Percentiles rank a stretch among this genome's conserved stretches.
Evolutionary conservation across 2,888 invertebrate genomes (phyloP).

Genomic region (Minunthozetes semirufus): DNA sequence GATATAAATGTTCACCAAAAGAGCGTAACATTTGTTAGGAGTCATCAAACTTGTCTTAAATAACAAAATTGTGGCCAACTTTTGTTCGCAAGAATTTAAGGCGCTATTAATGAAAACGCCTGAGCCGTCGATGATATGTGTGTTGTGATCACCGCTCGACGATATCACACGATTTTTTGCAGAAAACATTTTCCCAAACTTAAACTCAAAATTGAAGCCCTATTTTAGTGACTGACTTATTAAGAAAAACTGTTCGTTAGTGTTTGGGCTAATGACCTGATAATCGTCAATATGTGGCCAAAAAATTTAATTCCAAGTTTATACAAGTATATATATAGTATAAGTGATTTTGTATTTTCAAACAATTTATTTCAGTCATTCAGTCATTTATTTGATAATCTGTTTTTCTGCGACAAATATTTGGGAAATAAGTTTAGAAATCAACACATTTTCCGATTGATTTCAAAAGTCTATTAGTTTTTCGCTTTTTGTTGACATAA

Average conservation of each 20-base stretch:
- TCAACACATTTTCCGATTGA: no score
- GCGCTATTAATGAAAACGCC: conserved; percentile 6
- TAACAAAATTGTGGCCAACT: not conserved
- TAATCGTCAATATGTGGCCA: not conserved
- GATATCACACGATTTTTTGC: not conserved
- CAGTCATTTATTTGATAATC: no score
- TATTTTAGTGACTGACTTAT: conserved; percentile 8
- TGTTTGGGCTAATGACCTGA: conserved; percentile 1
- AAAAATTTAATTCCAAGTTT: not conserved
- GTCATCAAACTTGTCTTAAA: conserved; percentile 14
- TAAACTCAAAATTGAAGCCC: not conserved
- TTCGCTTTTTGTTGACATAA: no score
- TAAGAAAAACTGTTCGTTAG: not conserved
- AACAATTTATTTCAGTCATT: not conserved
- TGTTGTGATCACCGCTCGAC: conserved; percentile 1
- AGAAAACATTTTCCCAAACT: not conserved
- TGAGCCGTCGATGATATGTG: conserved; percentile 6
- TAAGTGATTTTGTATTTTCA: not conserved
- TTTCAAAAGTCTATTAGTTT: no score
- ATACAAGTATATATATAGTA: not conserved
- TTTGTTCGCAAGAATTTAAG: not conserved
- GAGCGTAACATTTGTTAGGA: conserved; percentile 1
- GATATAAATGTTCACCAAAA: not conserved
- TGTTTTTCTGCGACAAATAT: no score
- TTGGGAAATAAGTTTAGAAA: no score